Evolutionary conservation across 2,888 invertebrate species (phyloP), one percentile per base, ranked within the genome.

Genomic region (Mesochorus sp.): DNA sequence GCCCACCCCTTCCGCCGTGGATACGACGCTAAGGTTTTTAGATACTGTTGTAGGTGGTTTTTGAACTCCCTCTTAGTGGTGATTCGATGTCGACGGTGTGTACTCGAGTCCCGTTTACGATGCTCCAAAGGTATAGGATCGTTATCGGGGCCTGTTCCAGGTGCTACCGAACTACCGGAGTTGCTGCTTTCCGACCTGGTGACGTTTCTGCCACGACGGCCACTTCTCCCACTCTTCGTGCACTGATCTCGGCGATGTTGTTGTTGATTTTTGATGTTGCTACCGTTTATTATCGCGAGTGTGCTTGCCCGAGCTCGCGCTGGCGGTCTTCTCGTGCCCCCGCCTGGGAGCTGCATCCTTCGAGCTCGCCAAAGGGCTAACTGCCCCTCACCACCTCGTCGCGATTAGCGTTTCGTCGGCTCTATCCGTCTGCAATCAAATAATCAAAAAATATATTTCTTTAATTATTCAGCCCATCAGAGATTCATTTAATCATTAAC

Each of bases 331-430:
- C 87, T 89, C 88, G 88, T 87, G 91, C 91, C 90, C 91, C 91
- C 90, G 88, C 91, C 89, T 89, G 90, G 90, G 90, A 90, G 91
- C 90, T 89, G 91, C 91, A 91, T 91, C 90, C 91, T 91, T 91
- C 89, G 90, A 89, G 87, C 86, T 87, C 90, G 85, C 90, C 90
- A 89, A 90, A 90, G 90, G 91, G 90, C 90, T 90, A 82, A 82
- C 85, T 87, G 90, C 91, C 89, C 90, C 89, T 87, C 88, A 84
- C 88, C 87, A 88, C 89, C 89, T 88, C 89, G 88, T 86, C 88
- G 85, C 89, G 89, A 89, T 87, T 87, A 80, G 83, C 87, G 80
- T 82, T 81, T 80, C 82, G 83, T 83, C 83, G 83, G 82, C 83
- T 85, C 70, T 86, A 83, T 87, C 81, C 82, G 82, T 85, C 83